phyloP scores from a whole-genome alignment of 2,888 invertebrate species.

The Cetonia aurata region DNA sequence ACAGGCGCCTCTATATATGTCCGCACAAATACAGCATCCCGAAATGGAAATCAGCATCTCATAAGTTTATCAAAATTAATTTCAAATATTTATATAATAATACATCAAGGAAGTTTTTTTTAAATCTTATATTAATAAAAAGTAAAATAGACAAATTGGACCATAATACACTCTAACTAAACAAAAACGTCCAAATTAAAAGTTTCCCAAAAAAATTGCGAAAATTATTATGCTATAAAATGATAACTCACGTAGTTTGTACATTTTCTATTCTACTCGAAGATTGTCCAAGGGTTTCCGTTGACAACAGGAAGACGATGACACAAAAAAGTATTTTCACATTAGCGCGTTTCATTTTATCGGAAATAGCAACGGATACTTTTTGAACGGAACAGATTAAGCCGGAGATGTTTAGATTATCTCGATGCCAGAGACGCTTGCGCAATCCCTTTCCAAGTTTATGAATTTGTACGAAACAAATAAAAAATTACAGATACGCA shows the following conservation, averaged over 20 bases:
- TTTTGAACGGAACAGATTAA: slow-evolving; percentile 32
- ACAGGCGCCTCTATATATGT: slow-evolving; percentile 42
- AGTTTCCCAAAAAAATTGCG: background rate
- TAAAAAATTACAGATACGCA: background rate
- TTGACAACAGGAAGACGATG: background rate
- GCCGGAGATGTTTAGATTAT: slow-evolving; percentile 24
- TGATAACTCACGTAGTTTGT: slow-evolving; percentile 29
- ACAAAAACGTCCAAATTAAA: background rate
- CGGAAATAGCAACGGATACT: slow-evolving; percentile 18
- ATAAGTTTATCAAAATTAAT: background rate
- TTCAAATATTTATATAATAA: too few species aligned
- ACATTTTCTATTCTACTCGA: slow-evolving; percentile 8
- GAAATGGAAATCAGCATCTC: slow-evolving; percentile 14
- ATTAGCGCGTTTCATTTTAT: slow-evolving; percentile 21
- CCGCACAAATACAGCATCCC: slow-evolving; percentile 38
- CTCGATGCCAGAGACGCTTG: slow-evolving; percentile 23
- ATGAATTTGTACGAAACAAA: slow-evolving; percentile 18
- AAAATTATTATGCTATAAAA: background rate
- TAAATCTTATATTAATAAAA: too few species aligned
- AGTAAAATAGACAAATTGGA: too few species aligned
- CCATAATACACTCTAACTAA: too few species aligned
- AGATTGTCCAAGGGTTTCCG: background rate
- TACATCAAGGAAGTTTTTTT: too few species aligned
- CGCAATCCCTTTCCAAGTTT: slow-evolving; percentile 25
- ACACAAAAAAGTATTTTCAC: slow-evolving; percentile 10